phyloP scores from a whole-genome alignment of 2,888 invertebrate genomes.

The Aphrophora alni region DNA sequence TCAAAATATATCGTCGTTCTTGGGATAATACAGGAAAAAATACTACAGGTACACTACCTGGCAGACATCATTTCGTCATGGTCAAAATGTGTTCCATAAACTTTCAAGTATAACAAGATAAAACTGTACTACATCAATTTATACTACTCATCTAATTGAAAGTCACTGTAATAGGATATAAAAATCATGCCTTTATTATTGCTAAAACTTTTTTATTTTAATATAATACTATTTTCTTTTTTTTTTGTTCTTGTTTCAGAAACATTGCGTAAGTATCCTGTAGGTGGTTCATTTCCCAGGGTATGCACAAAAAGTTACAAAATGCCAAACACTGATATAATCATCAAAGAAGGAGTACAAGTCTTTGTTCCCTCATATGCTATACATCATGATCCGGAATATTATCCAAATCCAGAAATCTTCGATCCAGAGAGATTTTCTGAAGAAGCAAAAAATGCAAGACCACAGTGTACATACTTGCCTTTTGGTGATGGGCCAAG shows the following conservation, averaged over 20 bases:
- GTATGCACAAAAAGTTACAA: background rate
- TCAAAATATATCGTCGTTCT: no score
- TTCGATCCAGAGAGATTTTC: slow-evolving; percentile 26
- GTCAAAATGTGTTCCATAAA: no score
- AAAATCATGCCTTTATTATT: no score
- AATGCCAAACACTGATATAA: background rate
- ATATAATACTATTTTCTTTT: no score
- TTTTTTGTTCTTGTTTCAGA: background rate
- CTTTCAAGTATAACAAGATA: no score
- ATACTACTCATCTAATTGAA: no score
- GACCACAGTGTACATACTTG: background rate
- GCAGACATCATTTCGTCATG: no score
- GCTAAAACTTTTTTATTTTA: no score
- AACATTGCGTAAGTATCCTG: background rate
- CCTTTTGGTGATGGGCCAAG: slow-evolving; percentile 28
- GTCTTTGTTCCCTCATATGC: background rate
- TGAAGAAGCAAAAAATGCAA: background rate
- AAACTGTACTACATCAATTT: no score
- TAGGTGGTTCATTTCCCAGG: background rate
- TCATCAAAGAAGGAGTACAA: background rate
- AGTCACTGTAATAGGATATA: no score
- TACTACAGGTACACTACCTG: no score
- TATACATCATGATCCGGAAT: slow-evolving; percentile 11
- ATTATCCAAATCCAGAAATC: slow-evolving; percentile 10
- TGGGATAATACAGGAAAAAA: no score